These are phyloP conservation scores for Gymnogyps californianus DNA, from an alignment of 2,113 vertebrate species.

Conservation along the genomic window DNA sequence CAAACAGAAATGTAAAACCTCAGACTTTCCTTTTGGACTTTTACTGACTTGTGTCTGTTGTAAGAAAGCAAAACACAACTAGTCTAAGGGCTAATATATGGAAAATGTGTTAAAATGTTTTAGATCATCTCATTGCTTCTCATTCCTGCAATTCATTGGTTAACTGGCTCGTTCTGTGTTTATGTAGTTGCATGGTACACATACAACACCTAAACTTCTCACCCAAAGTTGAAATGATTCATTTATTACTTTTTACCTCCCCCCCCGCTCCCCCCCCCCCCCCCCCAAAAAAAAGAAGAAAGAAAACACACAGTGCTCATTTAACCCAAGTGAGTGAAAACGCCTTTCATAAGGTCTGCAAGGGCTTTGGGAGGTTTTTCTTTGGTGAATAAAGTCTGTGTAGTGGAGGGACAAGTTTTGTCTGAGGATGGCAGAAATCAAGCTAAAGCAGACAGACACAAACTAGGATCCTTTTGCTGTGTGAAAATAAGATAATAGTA, in stretches of 20 bases:
- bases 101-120: constrained; percentile 57
- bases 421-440: neutral
- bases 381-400: constrained; percentile 71
- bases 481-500: neutral
- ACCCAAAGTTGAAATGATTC: constrained; percentile 70
- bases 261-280: too few relatives aligned
- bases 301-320: constrained; percentile 65
- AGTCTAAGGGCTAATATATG: constrained; percentile 30
- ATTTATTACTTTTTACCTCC: constrained; percentile 60
- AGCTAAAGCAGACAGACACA: constrained; percentile 6
- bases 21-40: constrained; percentile 69
- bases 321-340: constrained; percentile 72
- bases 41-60: constrained; percentile 45
- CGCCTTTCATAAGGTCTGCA: constrained; percentile 73
- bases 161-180: constrained; percentile 63
- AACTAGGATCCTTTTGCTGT: neutral
- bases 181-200: constrained; percentile 69
- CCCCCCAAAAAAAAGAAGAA: neutral
- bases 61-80: constrained; percentile 47
- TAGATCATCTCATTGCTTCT: constrained; percentile 1
- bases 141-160: constrained; percentile 29
- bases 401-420: constrained; percentile 32
- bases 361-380: neutral
- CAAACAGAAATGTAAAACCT: constrained; percentile 76
- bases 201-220: constrained; percentile 69